Evolutionary conservation across 2,888 invertebrate species (phyloP), one percentile per base, ranked within the genome.

Genomic region (Parnassius orleans): DNA sequence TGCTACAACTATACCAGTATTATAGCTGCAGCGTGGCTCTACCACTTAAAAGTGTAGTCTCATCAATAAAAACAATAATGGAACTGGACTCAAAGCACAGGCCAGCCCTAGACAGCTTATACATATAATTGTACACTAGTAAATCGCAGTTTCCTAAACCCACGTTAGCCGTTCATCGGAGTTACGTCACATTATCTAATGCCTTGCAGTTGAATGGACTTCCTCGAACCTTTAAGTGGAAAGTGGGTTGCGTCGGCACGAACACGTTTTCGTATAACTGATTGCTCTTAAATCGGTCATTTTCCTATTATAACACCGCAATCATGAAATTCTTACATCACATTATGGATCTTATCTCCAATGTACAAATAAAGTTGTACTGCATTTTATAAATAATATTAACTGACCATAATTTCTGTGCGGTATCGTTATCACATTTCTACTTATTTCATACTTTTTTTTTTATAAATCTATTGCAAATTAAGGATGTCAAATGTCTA

Each of bases 221-320:
- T 68, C 69, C 69, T 69, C 65, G 65, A 70, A 64, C 66, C 66
- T 63, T 64, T 57, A 15, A 56, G 33, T 68, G 66, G 69, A 72
- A 72, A 73, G 69, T 74, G 65, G 72, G 73, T 65, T 71, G 71
- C 67, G 66, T 66, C 55, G 67, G 64, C 54, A 54, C 43, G 43
- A 47, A 48, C 44, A 12, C n/a, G 54, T 60, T 60, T 24, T 48
- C n/a, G 10, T 12, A 3, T 24, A 19, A 51, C 19, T 41, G 42
- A 60, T 54, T 42, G 48, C 42, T 33, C 44, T 52, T 52, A 52
- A 52, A 52, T 52, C 44, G 44, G 12, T 44, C 24, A 24, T 52
- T 44, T 11, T 19, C 48, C 12, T 14, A 48, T 15, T 48, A 48
- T 14, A 48, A 5, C n/a, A 14, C 7, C 48, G 48, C 48, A 48